Conservation (phyloP, 2,797 vertebrate genomes). For the Melanotaenia pygmaea region DNA sequence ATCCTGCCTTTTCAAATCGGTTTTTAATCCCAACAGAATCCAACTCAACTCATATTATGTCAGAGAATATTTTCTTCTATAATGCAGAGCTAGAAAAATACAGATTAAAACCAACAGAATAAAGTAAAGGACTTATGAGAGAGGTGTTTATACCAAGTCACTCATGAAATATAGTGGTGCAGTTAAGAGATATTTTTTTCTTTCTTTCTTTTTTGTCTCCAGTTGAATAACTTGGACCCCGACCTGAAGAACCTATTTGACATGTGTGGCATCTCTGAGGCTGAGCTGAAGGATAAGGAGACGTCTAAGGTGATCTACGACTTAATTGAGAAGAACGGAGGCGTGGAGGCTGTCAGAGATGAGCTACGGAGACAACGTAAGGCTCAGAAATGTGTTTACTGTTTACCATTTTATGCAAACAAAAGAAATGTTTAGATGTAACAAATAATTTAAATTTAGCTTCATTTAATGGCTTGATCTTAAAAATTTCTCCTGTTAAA, state of each 20-base stretch:
- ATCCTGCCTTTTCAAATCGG: conserved; percentile 10
- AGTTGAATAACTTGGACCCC: conserved; percentile 98
- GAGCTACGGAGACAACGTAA: conserved; percentile 95
- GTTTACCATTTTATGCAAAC: too few species aligned
- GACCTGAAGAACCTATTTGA: conserved; percentile 98
- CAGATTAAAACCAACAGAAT: not conserved
- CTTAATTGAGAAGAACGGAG: conserved; percentile 98
- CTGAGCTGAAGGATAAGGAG: conserved; percentile 97
- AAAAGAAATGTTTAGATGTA: too few species aligned
- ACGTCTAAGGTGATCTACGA: conserved; percentile 99
- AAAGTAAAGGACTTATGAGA: not conserved
- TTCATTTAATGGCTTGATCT: not conserved
- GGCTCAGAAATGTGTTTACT: conserved; percentile 3
- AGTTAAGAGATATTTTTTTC: not conserved
- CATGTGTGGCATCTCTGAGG: conserved; percentile 97
- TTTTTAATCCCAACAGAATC: conserved; percentile 8
- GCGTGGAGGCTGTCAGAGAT: conserved; percentile 96
- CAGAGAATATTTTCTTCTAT: conserved; percentile 14
- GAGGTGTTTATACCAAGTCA: not conserved
- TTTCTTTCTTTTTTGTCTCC: conserved; percentile 8
- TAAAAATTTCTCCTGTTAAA: not conserved
- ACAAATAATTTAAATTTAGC: too few species aligned
- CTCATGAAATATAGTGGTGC: not conserved
- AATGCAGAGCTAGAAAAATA: conserved; percentile 19
- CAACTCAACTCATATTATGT: not conserved